Evolutionary conservation across 2,113 vertebrate species (phyloP).

Genomic region (Epinephelus moara): DNA sequence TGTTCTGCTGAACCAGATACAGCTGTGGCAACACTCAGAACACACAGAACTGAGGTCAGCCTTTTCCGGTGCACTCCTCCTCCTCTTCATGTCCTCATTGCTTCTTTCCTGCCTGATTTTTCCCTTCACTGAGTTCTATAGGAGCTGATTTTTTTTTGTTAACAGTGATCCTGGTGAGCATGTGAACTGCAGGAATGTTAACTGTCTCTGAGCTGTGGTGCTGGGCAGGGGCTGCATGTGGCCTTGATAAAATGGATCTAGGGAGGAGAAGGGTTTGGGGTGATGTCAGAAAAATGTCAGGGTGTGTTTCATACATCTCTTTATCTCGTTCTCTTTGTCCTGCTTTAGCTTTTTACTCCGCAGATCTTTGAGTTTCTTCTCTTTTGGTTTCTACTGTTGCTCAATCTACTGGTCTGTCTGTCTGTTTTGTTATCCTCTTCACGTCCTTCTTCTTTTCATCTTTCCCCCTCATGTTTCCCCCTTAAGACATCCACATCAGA

Average conservation of each 20-base stretch:
- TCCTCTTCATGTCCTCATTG: slow-evolving; percentile 28
- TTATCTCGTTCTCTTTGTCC: background rate
- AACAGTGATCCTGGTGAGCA: slow-evolving; percentile 37
- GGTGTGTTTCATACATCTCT: slow-evolving; percentile 28
- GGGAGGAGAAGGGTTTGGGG: slow-evolving; percentile 32
- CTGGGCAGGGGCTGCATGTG: slow-evolving; percentile 52
- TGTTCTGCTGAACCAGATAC: slow-evolving; percentile 67
- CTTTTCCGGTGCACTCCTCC: slow-evolving; percentile 50
- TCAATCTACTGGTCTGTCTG: slow-evolving; percentile 8
- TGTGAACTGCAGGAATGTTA: slow-evolving; percentile 56
- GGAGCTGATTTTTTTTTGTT: slow-evolving; percentile 21
- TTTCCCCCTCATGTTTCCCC: background rate
- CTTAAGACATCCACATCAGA: slow-evolving; percentile 16
- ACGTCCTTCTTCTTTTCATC: slow-evolving; percentile 32
- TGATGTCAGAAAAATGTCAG: slow-evolving; percentile 41
- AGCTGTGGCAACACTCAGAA: slow-evolving; percentile 77
- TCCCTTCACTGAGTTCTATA: slow-evolving; percentile 19
- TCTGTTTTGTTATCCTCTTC: slow-evolving; percentile 8
- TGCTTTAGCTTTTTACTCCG: slow-evolving; percentile 8
- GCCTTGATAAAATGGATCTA: slow-evolving; percentile 41
- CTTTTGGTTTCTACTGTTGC: slow-evolving; percentile 1
- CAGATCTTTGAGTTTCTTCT: background rate
- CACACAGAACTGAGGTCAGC: slow-evolving; percentile 60
- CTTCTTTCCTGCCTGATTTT: slow-evolving; percentile 29
- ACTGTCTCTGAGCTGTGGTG: slow-evolving; percentile 47